phyloP scores from a whole-genome alignment of 2,888 invertebrate genomes.

The Apantesis nais region DNA sequence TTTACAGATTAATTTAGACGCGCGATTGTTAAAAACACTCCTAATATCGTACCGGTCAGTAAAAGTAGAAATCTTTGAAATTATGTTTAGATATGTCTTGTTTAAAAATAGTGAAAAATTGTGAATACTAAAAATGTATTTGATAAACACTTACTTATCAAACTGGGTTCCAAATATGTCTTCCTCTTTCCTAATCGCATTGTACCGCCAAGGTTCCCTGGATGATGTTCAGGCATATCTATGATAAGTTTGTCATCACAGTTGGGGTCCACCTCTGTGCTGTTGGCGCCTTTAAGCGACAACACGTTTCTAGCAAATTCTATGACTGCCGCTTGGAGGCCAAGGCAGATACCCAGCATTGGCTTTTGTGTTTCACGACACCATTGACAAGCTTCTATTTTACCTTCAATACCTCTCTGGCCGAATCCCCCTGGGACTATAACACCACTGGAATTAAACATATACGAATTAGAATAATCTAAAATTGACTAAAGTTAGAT shows the following conservation, averaged over 20 bases:
- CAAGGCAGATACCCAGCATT: constrained; percentile 98
- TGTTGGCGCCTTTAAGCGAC: constrained; percentile 91
- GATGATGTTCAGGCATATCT: constrained; percentile 99
- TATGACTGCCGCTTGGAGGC: constrained; percentile 98
- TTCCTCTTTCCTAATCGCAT: constrained; percentile 98
- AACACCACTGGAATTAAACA: constrained; percentile 88
- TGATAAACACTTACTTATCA: constrained; percentile 85
- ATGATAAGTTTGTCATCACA: constrained; percentile 94
- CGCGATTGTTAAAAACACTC: no score
- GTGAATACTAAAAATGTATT: neutral
- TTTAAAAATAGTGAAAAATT: no score
- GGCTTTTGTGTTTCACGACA: constrained; percentile 96
- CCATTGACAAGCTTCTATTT: constrained; percentile 97
- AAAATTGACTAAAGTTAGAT: neutral
- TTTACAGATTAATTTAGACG: no score
- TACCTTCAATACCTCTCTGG: constrained; percentile 97
- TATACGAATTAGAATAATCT: neutral
- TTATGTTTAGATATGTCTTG: no score
- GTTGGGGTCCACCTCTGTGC: constrained; percentile 92
- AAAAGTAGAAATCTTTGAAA: no score
- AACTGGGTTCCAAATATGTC: constrained; percentile 90
- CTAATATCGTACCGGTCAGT: no score
- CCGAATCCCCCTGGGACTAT: constrained; percentile 99
- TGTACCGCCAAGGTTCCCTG: constrained; percentile 97
- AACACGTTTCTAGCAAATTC: constrained; percentile 97